Conservation (phyloP, 2,113 vertebrate genomes). For the Chloebia gouldiae region DNA sequence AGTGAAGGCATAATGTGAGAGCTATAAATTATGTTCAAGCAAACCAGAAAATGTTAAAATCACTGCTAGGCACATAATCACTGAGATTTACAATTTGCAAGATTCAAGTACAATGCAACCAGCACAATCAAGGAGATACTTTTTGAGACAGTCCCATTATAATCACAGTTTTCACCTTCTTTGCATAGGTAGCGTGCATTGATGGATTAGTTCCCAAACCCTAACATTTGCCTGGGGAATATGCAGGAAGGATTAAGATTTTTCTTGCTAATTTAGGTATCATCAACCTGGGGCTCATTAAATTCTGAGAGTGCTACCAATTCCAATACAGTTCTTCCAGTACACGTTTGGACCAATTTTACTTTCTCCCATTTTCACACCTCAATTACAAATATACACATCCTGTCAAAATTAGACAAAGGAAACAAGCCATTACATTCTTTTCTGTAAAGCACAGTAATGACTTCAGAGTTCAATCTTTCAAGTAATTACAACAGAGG, state of each 20-base stretch:
- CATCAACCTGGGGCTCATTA: neutral
- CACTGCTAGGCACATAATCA: constrained; percentile 49
- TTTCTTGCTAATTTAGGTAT: neutral
- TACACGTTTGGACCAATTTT: neutral
- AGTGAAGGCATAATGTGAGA: constrained; percentile 28
- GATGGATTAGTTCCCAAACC: constrained; percentile 5
- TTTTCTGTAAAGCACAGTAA: neutral
- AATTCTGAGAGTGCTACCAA: neutral
- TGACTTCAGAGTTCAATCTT: neutral
- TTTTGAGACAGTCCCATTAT: constrained; percentile 58
- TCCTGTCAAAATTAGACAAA: neutral
- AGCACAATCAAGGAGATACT: constrained; percentile 56
- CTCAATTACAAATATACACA: neutral
- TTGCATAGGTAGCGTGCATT: constrained; percentile 22
- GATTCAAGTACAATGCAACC: constrained; percentile 23
- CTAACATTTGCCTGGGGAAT: neutral
- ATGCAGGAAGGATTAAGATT: neutral
- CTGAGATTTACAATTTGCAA: constrained; percentile 56
- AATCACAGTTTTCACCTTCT: constrained; percentile 59
- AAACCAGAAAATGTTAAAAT: constrained; percentile 49
- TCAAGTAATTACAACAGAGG: neutral
- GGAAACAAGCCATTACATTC: neutral
- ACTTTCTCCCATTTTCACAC: neutral
- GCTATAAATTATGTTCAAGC: constrained; percentile 45
- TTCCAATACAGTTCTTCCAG: neutral